Evolutionary conservation across 1,140 invertebrate genomes (phyloP).

Genomic region (Drosophila funebris): DNA sequence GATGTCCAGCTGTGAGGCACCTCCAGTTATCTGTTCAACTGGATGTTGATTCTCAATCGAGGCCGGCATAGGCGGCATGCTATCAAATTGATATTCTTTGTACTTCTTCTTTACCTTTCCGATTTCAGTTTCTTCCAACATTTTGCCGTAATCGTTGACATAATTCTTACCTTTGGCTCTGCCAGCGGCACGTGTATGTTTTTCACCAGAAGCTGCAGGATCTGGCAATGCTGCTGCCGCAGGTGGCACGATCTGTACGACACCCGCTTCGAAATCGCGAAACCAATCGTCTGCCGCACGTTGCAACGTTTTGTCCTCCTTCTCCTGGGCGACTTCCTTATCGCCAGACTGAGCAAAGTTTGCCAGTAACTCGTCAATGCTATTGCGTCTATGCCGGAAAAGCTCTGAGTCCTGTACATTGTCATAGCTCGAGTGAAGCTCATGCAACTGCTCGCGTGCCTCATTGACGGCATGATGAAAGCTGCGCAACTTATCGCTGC

Average conservation of each 20-base stretch:
- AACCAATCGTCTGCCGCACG: conserved; percentile 59
- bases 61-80: not conserved
- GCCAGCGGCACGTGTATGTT: not conserved
- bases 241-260: no score
- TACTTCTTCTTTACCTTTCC: conserved; percentile 56
- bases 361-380: conserved; percentile 59
- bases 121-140: conserved; percentile 39
- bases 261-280: conserved; percentile 27
- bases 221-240: no score
- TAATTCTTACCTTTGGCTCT: not conserved
- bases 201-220: not conserved
- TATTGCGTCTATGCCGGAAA: conserved; percentile 42
- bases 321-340: not conserved
- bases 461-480: conserved; percentile 45
- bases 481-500: conserved; percentile 23
- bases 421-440: conserved; percentile 31
- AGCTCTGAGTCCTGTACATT: conserved; percentile 10
- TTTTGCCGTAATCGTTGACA: conserved; percentile 10
- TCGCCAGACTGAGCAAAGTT: conserved; percentile 41
- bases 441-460: conserved; percentile 47
- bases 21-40: not conserved
- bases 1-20: conserved; percentile 17
- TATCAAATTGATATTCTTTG: conserved; percentile 9
- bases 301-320: conserved; percentile 28
- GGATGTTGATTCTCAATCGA: not conserved